A percentile compares a stretch with the other conserved stretches of the same genome.
Conservation (phyloP, 35 echinoderm and acorn worm species). For the Eucidaris tribuloides region DNA sequence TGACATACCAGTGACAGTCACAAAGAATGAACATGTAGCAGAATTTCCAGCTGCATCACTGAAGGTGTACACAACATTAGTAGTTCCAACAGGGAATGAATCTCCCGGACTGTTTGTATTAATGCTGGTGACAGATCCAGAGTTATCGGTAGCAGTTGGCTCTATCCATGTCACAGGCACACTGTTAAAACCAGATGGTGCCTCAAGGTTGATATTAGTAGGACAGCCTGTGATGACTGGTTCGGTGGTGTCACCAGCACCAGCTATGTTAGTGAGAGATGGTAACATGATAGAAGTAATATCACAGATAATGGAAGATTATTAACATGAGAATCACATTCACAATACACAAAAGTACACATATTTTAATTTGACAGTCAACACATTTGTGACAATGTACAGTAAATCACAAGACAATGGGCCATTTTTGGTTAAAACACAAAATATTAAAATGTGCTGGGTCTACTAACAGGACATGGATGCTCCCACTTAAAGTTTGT, state of each 20-base stretch:
- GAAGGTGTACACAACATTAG: constrained; percentile 26
- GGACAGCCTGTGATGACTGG: constrained; percentile 57
- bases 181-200: background rate
- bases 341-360: too few species aligned
- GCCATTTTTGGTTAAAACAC: too few species aligned
- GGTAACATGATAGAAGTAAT: too few species aligned
- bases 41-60: constrained; percentile 20
- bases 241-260: constrained; percentile 7
- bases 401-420: too few species aligned
- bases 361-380: too few species aligned
- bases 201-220: background rate
- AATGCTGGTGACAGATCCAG: background rate
- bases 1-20: background rate
- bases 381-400: too few species aligned
- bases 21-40: constrained; percentile 29
- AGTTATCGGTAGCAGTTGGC: constrained; percentile 37
- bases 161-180: constrained; percentile 23
- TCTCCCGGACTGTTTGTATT: constrained; percentile 6
- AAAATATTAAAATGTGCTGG: too few species aligned
- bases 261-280: too few species aligned
- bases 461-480: too few species aligned
- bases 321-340: too few species aligned
- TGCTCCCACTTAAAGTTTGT: too few species aligned
- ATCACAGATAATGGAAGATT: too few species aligned
- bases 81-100: constrained; percentile 41